phyloP scores from a whole-genome alignment of 2,797 vertebrate genomes.

The Anas bahamensis region DNA sequence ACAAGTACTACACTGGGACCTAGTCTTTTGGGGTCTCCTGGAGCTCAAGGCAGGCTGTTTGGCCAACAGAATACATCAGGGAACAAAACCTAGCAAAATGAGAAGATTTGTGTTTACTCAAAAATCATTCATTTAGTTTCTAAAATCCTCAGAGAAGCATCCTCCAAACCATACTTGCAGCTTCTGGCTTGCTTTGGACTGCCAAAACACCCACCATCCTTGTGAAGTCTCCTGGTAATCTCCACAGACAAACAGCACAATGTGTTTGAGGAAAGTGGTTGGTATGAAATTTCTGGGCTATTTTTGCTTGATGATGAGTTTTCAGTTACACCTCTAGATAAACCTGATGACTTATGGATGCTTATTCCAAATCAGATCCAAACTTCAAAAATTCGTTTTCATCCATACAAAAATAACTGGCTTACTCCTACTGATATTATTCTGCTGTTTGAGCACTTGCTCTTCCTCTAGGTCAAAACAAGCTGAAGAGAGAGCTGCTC shows the following conservation, averaged over 20 bases:
- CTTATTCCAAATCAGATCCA: neutral
- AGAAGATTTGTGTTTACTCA: slow-evolving; percentile 13
- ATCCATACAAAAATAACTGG: neutral
- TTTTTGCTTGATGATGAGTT: neutral
- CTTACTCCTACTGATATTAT: neutral
- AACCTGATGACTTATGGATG: neutral
- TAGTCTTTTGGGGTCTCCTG: neutral
- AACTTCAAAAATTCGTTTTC: neutral
- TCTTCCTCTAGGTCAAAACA: neutral
- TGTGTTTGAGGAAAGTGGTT: neutral
- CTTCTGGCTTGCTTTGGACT: slow-evolving; percentile 23
- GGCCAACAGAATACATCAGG: neutral
- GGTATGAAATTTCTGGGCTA: slow-evolving; percentile 9
- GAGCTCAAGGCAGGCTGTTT: neutral
- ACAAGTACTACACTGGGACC: neutral
- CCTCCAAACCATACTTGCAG: neutral
- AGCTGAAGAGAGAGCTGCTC: neutral
- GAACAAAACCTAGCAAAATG: neutral
- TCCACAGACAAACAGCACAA: neutral
- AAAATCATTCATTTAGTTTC: slow-evolving; percentile 10
- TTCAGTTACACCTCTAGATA: neutral
- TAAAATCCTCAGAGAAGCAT: neutral
- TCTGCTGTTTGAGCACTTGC: neutral
- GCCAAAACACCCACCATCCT: neutral
- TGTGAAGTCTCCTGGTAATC: slow-evolving; percentile 21